Evolutionary conservation across 2,113 vertebrate species (phyloP), one percentile per base, ranked within the genome.

Genomic region (Embiotoca jacksoni): DNA sequence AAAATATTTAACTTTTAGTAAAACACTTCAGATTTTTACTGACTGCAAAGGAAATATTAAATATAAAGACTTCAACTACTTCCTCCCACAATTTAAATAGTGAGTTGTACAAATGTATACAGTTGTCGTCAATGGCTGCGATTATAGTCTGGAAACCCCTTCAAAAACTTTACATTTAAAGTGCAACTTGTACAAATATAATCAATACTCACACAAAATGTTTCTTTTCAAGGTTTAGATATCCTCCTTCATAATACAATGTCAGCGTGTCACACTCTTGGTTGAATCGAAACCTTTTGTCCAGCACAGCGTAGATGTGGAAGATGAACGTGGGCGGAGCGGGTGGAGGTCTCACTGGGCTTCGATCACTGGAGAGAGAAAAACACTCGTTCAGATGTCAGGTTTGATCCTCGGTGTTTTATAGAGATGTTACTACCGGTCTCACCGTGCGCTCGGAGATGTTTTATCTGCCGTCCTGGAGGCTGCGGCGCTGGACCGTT

Each of bases 221-320:
- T 0, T 35, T 92, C 0, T 87, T 76, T 10, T 87, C 0, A 0
- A 93, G 35, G 13, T 53, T 16, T 0, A 6, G 0, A 44, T 0
- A 0, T 5, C 0, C 0, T 8, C 0, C 10, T 0, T 2, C 9
- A 32, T 0, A 0, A 35, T 0, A n/a, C 16, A 92, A 2, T 0
- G 65, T 0, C 0, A 94, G 44, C 0, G 10, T 62, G 79, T 94
- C 79, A 0, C 0, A 0, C 0, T 83, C 0, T 9, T 0, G n/a
- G 35, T 65, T 69, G 68, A 94, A 94, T 52, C 2, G 64, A 2
- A 95, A 94, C 66, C 23, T 85, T 54, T 81, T 92, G 67, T 92
- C 92, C 74, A 95, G 39, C 36, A 94, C 85, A 6, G 92, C 87
- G 2, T 93, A 85, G 55, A 94, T 68, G 80, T 94, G 64, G 31